Base-by-base conservation (phyloP, 2,113 vertebrate species). In the Colistium nudipinnis region DNA sequence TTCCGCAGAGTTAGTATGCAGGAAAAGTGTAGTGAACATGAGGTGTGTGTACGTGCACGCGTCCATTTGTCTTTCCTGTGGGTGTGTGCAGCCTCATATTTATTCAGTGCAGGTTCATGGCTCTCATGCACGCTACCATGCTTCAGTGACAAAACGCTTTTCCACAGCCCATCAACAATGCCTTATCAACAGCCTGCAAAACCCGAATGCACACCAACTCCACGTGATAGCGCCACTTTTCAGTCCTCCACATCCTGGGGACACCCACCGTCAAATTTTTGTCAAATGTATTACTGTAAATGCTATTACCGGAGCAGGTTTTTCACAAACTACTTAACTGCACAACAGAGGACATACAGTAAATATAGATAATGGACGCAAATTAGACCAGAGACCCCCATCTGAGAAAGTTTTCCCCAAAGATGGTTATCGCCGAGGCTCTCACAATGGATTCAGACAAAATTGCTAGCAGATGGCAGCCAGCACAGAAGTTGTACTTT, bases 381-480 rank as follows among this genome's bases (percentile, higher is more conserved):
- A 81, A 87, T 87, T 88, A 75, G 77, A 54, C 44, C 27, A 1
- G 47, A 57, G 84, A 86, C 87, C 84, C 82, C 85, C 81, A 83
- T 87, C 75, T 84, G 81, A 84, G 85, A 87, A 53, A 76, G 79
- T 73, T 80, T 80, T 53, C 57, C 70, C 64, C n/a, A 27, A 76
- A 79, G 81, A 87, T 88, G 16, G 81, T 74, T 89, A 89, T 89
- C 89, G 80, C 44, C 6, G 8, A 69, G 19, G 68, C 74, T 81
- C 74, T 63, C 12, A 65, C 48, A 78, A 14, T 57, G 43, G 60
- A 69, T 83, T 75, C 31, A 72, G 52, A 51, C 47, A 0, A 78
- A 90, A 90, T 86, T 87, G 81, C 79, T 59, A 86, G 53, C 89
- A 90, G 82, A 87, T 89, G 89, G 64, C 64, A 43, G 49, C 70